phyloP scores from a whole-genome alignment of 2,113 vertebrate genomes.

The Shinisaurus crocodilurus region DNA sequence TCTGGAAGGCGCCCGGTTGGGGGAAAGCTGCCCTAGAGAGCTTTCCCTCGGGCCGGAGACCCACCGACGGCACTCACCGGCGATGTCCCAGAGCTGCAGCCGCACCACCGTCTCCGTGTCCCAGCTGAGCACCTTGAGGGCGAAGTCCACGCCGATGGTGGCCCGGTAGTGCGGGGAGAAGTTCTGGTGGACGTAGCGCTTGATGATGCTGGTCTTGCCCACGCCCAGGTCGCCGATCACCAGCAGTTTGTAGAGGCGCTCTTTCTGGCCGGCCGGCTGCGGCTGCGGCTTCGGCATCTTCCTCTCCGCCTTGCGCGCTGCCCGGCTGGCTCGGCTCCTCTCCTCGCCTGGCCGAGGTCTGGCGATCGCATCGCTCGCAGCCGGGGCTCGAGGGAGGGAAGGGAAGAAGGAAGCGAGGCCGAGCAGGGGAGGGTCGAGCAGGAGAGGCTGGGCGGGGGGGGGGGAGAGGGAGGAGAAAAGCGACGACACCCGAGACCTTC shows the following conservation, averaged over 20 bases:
- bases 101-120: slow-evolving; percentile 90
- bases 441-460: not conserved
- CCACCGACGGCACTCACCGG: slow-evolving; percentile 73
- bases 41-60: not conserved
- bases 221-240: slow-evolving; percentile 92
- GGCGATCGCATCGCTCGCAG: too few relatives aligned
- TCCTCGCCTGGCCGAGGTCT: slow-evolving; percentile 19
- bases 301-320: not conserved
- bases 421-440: not conserved
- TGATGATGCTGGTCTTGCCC: slow-evolving; percentile 87
- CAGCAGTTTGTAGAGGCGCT: slow-evolving; percentile 95
- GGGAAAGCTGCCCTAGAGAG: not conserved
- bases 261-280: slow-evolving; percentile 73
- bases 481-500: not conserved
- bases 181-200: slow-evolving; percentile 95
- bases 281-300: slow-evolving; percentile 18
- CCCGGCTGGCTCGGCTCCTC: not conserved
- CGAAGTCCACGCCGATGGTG: slow-evolving; percentile 98
- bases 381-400: slow-evolving; percentile 32
- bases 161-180: slow-evolving; percentile 88
- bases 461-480: too few relatives aligned
- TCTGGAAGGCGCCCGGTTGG: too few relatives aligned
- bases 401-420: slow-evolving; percentile 44
- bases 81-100: slow-evolving; percentile 90
- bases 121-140: slow-evolving; percentile 95